A percentile compares a stretch with the other conserved stretches of the same genome.
Conservation (phyloP, 2,113 vertebrate species). For the Hydrolagus affinis region DNA sequence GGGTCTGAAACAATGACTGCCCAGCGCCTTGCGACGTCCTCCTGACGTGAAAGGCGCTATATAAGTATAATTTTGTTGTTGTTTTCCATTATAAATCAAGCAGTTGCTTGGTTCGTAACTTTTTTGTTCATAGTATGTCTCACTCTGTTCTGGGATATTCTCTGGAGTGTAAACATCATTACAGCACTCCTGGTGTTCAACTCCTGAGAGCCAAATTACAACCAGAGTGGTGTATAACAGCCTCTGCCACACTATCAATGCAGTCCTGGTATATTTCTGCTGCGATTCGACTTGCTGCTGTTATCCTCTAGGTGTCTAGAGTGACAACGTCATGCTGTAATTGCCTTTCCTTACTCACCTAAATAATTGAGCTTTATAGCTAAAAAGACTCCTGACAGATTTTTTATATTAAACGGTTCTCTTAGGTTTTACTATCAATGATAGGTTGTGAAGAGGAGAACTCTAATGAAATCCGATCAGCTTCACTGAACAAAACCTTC, state of each 20-base stretch:
- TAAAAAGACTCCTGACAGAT: background rate
- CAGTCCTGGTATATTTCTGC: background rate
- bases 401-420: background rate
- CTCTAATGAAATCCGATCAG: too few species aligned
- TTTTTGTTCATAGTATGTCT: background rate
- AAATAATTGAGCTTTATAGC: too few species aligned
- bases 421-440: background rate
- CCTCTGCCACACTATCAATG: background rate
- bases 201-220: background rate
- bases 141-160: background rate
- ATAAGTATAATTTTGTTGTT: too few species aligned
- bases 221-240: too few species aligned
- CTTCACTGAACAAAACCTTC: too few species aligned
- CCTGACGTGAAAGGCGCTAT: too few species aligned
- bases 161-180: background rate
- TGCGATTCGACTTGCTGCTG: background rate
- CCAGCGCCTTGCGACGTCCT: too few species aligned
- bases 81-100: constrained; percentile 1
- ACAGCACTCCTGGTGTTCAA: background rate
- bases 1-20: too few species aligned
- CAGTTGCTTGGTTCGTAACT: background rate
- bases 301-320: background rate
- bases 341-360: background rate
- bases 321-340: background rate
- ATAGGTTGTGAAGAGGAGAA: background rate